Conservation (phyloP, 2,113 vertebrate genomes). For the Callaeas wilsoni region DNA sequence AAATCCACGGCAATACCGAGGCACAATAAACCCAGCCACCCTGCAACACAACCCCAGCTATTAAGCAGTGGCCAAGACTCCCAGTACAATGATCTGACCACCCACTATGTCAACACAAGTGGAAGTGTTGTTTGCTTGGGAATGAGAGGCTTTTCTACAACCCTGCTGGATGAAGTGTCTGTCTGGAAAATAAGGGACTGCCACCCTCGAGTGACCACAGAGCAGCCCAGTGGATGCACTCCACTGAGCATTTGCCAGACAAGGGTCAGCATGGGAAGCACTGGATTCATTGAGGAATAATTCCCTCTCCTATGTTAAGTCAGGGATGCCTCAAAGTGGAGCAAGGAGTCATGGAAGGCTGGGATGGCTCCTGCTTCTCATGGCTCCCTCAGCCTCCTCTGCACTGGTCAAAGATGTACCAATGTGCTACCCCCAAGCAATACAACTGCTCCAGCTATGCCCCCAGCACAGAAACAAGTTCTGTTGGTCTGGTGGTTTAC, state of each 20-base stretch:
- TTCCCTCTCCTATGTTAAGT: not conserved
- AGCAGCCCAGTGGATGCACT: not conserved
- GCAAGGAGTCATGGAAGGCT: not conserved
- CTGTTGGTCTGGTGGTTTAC: not conserved
- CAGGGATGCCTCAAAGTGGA: not conserved
- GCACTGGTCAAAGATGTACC: rapidly evolving
- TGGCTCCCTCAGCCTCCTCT: not conserved
- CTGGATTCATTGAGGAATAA: not conserved
- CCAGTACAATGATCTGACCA: rapidly evolving
- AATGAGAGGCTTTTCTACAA: not conserved
- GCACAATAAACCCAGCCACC: not conserved
- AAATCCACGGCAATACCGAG: not conserved
- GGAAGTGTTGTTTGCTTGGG: rapidly evolving
- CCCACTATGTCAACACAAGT: not conserved
- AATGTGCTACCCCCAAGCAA: not conserved
- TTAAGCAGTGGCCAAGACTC: not conserved
- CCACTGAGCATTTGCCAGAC: rapidly evolving
- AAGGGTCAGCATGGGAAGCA: rapidly evolving
- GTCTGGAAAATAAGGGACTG: not conserved
- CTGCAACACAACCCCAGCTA: not conserved
- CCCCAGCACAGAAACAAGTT: not conserved
- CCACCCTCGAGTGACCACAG: rapidly evolving
- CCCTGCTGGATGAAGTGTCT: not conserved
- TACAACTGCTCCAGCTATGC: not conserved
- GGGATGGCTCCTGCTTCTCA: not conserved